These are phyloP conservation scores for Poeciliopsis paucimaculata DNA, from an alignment of 2,797 vertebrate genomes.

Conservation along the genomic window DNA sequence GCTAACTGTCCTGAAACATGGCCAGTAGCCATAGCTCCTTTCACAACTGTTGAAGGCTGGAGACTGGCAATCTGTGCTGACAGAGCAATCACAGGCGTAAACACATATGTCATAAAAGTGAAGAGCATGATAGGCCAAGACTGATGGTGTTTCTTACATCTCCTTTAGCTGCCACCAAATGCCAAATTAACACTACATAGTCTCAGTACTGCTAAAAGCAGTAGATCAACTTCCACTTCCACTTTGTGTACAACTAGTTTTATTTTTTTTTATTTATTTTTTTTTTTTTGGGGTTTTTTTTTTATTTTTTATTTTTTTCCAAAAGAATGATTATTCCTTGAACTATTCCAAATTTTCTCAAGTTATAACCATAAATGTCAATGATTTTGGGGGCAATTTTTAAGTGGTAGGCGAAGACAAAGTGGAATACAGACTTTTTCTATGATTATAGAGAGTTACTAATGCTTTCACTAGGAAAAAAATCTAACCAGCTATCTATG, in stretches of 20 bases:
- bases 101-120: slow-evolving; percentile 33
- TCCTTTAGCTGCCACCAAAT: slow-evolving; percentile 24
- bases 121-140: slow-evolving; percentile 29
- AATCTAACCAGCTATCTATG: not conserved
- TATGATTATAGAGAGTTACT: not conserved
- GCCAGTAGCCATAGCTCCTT: slow-evolving; percentile 37
- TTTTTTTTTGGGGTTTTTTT: not conserved
- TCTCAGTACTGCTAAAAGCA: slow-evolving; percentile 7
- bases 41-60: slow-evolving; percentile 39
- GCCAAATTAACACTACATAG: slow-evolving; percentile 13
- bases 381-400: not conserved
- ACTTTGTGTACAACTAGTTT: not conserved
- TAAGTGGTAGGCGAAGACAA: not conserved
- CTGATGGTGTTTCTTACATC: slow-evolving; percentile 21
- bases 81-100: slow-evolving; percentile 44
- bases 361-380: not conserved
- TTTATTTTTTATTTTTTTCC: not conserved
- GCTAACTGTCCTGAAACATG: slow-evolving; percentile 40
- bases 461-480: not conserved
- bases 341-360: not conserved
- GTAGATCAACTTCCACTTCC: slow-evolving; percentile 1
- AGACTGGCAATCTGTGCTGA: slow-evolving; percentile 28
- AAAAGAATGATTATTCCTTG: not conserved
- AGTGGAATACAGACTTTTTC: not conserved
- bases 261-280: no score